A percentile compares a stretch with the other conserved stretches of the same genome.
Evolutionary conservation across 2,797 vertebrate genomes (phyloP).

Genomic region (Premnoplex brunnescens): DNA sequence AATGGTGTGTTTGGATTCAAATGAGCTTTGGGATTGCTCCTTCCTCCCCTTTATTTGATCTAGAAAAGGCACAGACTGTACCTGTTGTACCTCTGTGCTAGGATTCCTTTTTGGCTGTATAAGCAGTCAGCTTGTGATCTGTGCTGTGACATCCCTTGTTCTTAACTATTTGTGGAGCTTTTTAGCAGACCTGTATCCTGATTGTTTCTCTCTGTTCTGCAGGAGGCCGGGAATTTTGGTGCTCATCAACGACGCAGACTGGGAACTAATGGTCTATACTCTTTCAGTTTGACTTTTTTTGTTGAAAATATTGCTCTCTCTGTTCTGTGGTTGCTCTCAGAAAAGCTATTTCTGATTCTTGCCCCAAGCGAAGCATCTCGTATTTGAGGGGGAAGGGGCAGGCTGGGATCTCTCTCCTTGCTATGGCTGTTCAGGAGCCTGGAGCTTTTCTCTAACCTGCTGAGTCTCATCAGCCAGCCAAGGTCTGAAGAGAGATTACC

Average conservation of each 20-base stretch:
- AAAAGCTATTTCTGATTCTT: conserved; percentile 38
- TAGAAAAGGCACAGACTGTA: conserved; percentile 47
- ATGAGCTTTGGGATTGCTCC: conserved; percentile 36
- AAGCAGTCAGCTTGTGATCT: conserved; percentile 27
- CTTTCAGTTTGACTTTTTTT: conserved; percentile 44
- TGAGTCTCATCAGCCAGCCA: conserved; percentile 1
- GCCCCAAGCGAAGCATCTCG: conserved; percentile 1
- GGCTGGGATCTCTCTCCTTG: background rate
- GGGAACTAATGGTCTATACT: conserved; percentile 95
- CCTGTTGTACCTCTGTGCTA: conserved; percentile 15
- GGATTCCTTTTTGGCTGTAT: conserved; percentile 8
- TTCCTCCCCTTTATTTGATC: conserved; percentile 49
- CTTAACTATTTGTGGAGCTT: conserved; percentile 41
- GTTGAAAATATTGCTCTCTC: conserved; percentile 9
- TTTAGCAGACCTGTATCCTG: conserved; percentile 29
- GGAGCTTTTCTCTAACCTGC: conserved; percentile 19
- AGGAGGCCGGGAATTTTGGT: conserved; percentile 98
- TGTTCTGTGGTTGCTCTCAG: conserved; percentile 10
- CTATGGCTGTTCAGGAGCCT: background rate
- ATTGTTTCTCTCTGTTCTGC: conserved; percentile 61
- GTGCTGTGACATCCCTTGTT: conserved; percentile 6
- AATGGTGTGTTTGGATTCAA: conserved; percentile 42
- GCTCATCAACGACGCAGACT: conserved; percentile 96
- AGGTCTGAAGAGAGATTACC: background rate
- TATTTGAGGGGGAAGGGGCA: conserved; percentile 9